Percentiles rank a stretch among this genome's conserved stretches.
Conservation (phyloP, 2,888 invertebrate genomes). For the Cephus spinipes region DNA sequence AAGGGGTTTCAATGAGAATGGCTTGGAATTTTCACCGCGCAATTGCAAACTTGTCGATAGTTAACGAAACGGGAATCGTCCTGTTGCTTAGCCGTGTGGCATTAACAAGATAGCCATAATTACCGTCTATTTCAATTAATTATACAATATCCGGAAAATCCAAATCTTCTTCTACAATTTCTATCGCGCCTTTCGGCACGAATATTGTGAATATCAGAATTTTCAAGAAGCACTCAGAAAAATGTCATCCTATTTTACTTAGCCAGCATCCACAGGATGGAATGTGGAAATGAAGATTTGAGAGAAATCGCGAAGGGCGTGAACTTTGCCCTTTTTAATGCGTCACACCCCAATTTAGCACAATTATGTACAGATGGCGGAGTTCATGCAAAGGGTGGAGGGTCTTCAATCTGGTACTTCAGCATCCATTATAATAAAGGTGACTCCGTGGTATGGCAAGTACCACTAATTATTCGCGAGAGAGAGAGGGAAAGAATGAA, state of each 20-base stretch:
- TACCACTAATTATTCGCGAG: too few species aligned
- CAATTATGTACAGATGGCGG: slow-evolving; percentile 38
- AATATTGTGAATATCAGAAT: too few species aligned
- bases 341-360: slow-evolving; percentile 37
- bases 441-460: too few species aligned
- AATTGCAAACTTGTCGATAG: slow-evolving; percentile 24
- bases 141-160: slow-evolving; percentile 25
- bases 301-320: slow-evolving; percentile 26
- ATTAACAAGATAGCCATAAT: slow-evolving; percentile 39
- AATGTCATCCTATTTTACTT: too few species aligned
- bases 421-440: too few species aligned
- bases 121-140: slow-evolving; percentile 39
- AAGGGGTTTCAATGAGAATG: background rate
- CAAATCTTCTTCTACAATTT: background rate
- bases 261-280: too few species aligned
- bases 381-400: slow-evolving; percentile 24
- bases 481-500: too few species aligned
- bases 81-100: slow-evolving; percentile 40
- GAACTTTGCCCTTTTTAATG: slow-evolving; percentile 25
- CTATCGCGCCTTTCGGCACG: too few species aligned
- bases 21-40: background rate
- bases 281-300: background rate
- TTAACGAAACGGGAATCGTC: slow-evolving; percentile 48
- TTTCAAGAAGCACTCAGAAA: too few species aligned
- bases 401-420: too few species aligned